These are phyloP conservation scores for Hemistola chrysoprasaria DNA, from an alignment of 2,888 invertebrate species.

Conservation along the genomic window DNA sequence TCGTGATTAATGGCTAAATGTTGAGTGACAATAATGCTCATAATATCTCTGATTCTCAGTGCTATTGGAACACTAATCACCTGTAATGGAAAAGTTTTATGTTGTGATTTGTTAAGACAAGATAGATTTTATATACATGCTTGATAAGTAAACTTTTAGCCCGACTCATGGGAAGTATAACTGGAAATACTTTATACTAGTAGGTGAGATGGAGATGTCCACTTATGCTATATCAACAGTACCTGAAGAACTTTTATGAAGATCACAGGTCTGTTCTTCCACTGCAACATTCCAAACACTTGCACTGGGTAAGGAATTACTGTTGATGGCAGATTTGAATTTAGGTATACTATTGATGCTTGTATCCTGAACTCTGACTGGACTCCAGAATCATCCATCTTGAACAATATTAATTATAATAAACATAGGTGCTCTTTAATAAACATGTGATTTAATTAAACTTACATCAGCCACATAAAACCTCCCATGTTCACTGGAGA, in stretches of 20 bases:
- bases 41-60: constrained; percentile 39
- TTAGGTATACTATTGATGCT: constrained; percentile 52
- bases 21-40: constrained; percentile 33
- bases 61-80: constrained; percentile 42
- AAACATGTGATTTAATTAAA: constrained; percentile 5
- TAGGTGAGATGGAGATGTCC: too few relatives aligned
- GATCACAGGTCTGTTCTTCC: constrained; percentile 58
- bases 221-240: neutral
- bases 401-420: constrained; percentile 25
- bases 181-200: too few relatives aligned
- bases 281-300: constrained; percentile 61
- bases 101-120: too few relatives aligned
- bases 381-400: constrained; percentile 41
- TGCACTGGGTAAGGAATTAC: constrained; percentile 60
- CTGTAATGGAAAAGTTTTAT: constrained; percentile 42
- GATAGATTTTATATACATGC: too few relatives aligned
- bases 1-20: constrained; percentile 35
- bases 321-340: constrained; percentile 39
- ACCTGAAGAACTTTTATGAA: constrained; percentile 62
- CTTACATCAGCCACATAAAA: constrained; percentile 58
- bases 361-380: constrained; percentile 34
- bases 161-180: too few relatives aligned
- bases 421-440: too few relatives aligned
- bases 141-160: too few relatives aligned
- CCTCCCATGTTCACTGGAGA: constrained; percentile 53